A percentile compares a stretch with the other conserved stretches of the same genome.
Evolutionary conservation across 2,888 invertebrate species (phyloP).

Genomic region (Sturmia bella): DNA sequence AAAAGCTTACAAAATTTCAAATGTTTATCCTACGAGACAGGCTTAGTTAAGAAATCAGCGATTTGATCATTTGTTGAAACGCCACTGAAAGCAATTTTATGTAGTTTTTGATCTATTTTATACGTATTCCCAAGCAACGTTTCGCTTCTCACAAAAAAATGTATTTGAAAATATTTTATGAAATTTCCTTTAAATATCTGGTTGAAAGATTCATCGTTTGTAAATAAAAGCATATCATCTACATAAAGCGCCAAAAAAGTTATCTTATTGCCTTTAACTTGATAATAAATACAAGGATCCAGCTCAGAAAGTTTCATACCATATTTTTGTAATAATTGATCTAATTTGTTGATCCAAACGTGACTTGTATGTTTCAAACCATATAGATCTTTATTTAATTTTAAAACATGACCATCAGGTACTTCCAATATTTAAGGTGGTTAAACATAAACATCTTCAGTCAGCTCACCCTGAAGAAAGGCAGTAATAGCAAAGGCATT

Average conservation of each 20-base stretch:
- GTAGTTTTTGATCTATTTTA: no score
- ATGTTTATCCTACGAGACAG: no score
- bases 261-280: conserved; percentile 13
- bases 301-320: conserved; percentile 30
- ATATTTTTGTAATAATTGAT: conserved; percentile 45
- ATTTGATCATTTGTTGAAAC: no score
- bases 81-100: no score
- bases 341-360: conserved; percentile 65
- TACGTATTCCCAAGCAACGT: no score
- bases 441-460: conserved; percentile 62
- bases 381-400: conserved; percentile 67
- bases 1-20: no score
- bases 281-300: conserved; percentile 8
- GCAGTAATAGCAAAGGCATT: conserved; percentile 26
- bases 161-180: conserved; percentile 29
- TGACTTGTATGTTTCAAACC: conserved; percentile 70
- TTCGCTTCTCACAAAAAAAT: no score
- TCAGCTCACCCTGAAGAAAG: conserved; percentile 59
- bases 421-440: conserved; percentile 49
- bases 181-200: conserved; percentile 20
- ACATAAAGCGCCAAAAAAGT: conserved; percentile 31
- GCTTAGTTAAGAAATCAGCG: no score
- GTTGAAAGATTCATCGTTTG: conserved; percentile 25
- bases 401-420: conserved; percentile 43
- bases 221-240: conserved; percentile 54